Conservation (phyloP, 2,888 invertebrate species). For the Synanthedon tipuliformis region DNA sequence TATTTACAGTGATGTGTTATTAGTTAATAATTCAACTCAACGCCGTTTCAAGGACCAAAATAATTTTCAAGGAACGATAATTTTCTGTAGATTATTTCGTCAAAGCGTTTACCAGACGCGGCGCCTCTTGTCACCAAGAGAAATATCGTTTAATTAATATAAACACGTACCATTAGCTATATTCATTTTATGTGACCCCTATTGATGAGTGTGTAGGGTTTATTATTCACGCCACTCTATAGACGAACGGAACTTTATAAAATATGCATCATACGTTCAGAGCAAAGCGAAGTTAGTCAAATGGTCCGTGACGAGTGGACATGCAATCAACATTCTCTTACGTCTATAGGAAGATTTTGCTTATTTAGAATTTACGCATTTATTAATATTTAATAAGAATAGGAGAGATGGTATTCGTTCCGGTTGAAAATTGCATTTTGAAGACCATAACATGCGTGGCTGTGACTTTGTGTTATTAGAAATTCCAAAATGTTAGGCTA, state of each 20-base stretch:
- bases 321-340: conserved; percentile 46
- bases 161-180: conserved; percentile 18
- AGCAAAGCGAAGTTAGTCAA: conserved; percentile 41
- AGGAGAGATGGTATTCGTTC: background rate
- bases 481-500: background rate
- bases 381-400: conserved; percentile 1
- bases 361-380: conserved; percentile 25
- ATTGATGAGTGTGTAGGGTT: conserved; percentile 15
- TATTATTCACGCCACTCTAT: conserved; percentile 12
- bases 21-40: conserved; percentile 3
- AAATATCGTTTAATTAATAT: conserved; percentile 60
- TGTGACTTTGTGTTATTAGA: background rate
- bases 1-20: too few relatives aligned
- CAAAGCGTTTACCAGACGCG: conserved; percentile 47
- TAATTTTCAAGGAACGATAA: conserved; percentile 37
- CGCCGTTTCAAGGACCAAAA: conserved; percentile 14
- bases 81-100: conserved; percentile 40
- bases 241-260: conserved; percentile 7
- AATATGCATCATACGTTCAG: conserved; percentile 27
- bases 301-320: conserved; percentile 37
- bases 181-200: conserved; percentile 13
- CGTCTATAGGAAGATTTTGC: conserved; percentile 13
- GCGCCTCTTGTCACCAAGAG: conserved; percentile 48
- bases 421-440: background rate
- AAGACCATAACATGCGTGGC: background rate